Evolutionary conservation across 2,888 invertebrate species (phyloP).

Genomic region (Drepanosiphum platanoidis): DNA sequence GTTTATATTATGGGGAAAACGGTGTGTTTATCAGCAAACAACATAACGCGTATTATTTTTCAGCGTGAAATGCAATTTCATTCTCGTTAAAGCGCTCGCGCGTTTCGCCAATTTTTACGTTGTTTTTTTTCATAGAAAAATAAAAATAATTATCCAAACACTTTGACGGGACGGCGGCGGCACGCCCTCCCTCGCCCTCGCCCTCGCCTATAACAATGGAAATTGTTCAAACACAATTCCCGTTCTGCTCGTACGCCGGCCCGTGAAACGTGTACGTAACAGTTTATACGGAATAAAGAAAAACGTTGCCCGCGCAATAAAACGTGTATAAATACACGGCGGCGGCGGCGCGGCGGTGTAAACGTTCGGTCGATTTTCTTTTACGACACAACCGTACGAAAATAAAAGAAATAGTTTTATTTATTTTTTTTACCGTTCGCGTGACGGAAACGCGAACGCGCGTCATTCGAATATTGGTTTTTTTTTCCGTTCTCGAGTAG

Average conservation of each 20-base stretch:
- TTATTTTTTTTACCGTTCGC: neutral
- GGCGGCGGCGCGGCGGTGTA: no score
- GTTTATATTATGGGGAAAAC: neutral
- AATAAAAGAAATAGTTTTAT: neutral
- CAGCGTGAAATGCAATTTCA: neutral
- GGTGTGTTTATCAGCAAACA: neutral
- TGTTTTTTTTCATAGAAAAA: neutral
- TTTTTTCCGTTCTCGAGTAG: no score
- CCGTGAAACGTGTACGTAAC: no score
- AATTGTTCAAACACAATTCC: neutral
- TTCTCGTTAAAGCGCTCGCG: neutral
- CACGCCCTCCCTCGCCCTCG: no score
- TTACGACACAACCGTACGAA: neutral
- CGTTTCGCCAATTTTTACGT: neutral
- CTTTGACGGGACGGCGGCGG: no score
- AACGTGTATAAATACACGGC: no score
- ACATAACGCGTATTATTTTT: conserved; percentile 6
- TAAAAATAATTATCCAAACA: conserved; percentile 16
- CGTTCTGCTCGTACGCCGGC: no score
- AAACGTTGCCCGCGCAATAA: neutral
- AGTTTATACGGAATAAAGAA: neutral
- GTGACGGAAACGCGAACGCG: no score
- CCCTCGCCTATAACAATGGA: neutral
- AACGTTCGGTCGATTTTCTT: neutral
- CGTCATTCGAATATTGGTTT: no score